Evolutionary conservation across 2,888 invertebrate species (phyloP).

Genomic region (Mystacides longicornis): DNA sequence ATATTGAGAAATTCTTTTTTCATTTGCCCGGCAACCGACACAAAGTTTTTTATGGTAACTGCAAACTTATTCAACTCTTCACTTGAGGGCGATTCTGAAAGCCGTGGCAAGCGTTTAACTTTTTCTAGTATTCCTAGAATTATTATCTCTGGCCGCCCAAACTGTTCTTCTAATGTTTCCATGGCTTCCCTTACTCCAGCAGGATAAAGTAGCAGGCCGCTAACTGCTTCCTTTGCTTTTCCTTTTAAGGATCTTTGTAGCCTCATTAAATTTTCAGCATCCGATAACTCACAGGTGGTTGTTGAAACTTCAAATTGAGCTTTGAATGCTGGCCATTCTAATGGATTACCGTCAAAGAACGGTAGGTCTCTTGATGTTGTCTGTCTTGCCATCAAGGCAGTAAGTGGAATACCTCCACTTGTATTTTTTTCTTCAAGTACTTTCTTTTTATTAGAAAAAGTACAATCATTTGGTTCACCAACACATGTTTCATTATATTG

Average conservation of each 20-base stretch:
- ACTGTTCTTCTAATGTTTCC: neutral
- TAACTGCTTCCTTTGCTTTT: neutral
- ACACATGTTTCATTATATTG: too few species aligned
- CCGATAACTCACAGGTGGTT: neutral
- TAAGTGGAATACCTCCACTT: too few species aligned
- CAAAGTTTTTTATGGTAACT: neutral
- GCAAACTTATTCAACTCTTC: neutral
- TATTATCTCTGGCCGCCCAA: neutral
- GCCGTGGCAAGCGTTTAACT: neutral
- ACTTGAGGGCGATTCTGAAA: neutral
- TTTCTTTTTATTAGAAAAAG: too few species aligned
- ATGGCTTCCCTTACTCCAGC: neutral
- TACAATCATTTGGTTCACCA: too few species aligned
- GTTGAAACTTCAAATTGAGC: neutral
- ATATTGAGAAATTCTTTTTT: neutral
- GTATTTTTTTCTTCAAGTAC: too few species aligned
- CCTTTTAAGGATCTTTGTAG: neutral
- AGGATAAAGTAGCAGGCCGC: neutral
- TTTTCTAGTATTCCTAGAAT: neutral
- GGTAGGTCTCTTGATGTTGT: constrained; percentile 1
- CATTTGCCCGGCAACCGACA: neutral
- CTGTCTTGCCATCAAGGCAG: constrained; percentile 2
- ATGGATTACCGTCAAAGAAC: neutral
- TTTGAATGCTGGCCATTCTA: constrained; percentile 1
- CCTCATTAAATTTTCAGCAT: neutral